These are phyloP conservation scores for Epinotia ramella DNA, from an alignment of 2,888 invertebrate species.

Conservation along the genomic window DNA sequence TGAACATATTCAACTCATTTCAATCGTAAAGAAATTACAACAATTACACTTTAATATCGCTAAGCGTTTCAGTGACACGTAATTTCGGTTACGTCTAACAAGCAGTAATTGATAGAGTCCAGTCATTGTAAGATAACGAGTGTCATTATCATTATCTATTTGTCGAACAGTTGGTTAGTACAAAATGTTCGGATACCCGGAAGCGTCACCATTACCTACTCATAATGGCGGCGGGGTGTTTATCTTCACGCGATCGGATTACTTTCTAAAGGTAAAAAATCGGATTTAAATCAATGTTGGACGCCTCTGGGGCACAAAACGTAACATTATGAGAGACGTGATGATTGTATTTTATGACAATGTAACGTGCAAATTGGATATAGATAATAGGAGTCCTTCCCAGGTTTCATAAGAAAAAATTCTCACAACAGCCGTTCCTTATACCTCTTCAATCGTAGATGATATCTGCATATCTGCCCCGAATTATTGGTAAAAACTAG, in stretches of 20 bases:
- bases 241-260: constrained; percentile 61
- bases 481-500: background rate
- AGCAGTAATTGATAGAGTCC: constrained; percentile 57
- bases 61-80: constrained; percentile 46
- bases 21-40: constrained; percentile 29
- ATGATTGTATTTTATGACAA: constrained; percentile 23
- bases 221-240: constrained; percentile 49
- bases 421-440: background rate
- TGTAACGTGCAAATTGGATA: constrained; percentile 20
- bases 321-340: constrained; percentile 13
- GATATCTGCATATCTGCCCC: background rate
- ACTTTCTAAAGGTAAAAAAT: constrained; percentile 62
- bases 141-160: constrained; percentile 57
- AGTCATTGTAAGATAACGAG: constrained; percentile 55
- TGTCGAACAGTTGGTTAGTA: constrained; percentile 54
- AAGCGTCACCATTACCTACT: constrained; percentile 59
- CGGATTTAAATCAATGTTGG: constrained; percentile 55
- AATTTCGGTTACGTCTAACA: constrained; percentile 58
- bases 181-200: constrained; percentile 61
- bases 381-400: background rate
- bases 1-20: constrained; percentile 21
- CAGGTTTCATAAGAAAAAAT: background rate
- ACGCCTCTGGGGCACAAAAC: constrained; percentile 41
- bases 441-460: background rate
- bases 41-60: constrained; percentile 16